Base-by-base conservation (phyloP, 1,140 invertebrate species). In the Drosophila seguyi region DNA sequence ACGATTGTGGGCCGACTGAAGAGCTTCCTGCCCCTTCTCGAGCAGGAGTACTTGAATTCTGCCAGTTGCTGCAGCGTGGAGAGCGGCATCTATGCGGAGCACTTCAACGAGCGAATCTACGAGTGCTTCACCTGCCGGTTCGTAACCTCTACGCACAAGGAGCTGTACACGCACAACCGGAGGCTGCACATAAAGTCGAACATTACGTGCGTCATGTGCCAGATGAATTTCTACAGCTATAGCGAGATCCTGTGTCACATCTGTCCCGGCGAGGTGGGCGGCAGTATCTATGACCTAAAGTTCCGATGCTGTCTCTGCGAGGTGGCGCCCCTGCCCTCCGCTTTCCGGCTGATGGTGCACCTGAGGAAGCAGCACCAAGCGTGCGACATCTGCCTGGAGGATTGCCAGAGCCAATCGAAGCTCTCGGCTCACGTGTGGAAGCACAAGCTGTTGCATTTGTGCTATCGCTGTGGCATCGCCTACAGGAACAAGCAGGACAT, bases 381-480 rank as follows among this genome's bases (percentile, higher is more conserved):
- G 3, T 98, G 97, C 93, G 97, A 98, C 93, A 96, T 97, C 6
- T 98, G 97, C 92, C 93, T 97, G 62, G 96, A 97, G 92, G 94
- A 95, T 53, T 96, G 96, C 65, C 94, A 95, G 53, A 96, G 95
- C 92, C 97, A 97, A 84, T 75, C 90, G 10, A 92, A 95, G 78
- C 93, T 98, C 1, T 97, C 96, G 8, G 96, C 96, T 72, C 97
- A 98, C 90, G 96, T 97, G 38, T 97, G 96, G 96, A 97, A 97
- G 91, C 97, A 98, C 90, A 97, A 97, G 92, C 92, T 97, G 31
- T 94, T 97, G 92, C 96, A 97, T 93, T 92, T 97, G 20, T 98
- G 97, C 91, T 97, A 97, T 92, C 95, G 96, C 41, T 97, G 97
- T 93, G 96, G 95, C 27, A 96, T 97, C 73, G 95, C 97, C 6